Base-by-base conservation (phyloP, 2,888 invertebrate genomes). In the Lordiphosa andalusiaca region DNA sequence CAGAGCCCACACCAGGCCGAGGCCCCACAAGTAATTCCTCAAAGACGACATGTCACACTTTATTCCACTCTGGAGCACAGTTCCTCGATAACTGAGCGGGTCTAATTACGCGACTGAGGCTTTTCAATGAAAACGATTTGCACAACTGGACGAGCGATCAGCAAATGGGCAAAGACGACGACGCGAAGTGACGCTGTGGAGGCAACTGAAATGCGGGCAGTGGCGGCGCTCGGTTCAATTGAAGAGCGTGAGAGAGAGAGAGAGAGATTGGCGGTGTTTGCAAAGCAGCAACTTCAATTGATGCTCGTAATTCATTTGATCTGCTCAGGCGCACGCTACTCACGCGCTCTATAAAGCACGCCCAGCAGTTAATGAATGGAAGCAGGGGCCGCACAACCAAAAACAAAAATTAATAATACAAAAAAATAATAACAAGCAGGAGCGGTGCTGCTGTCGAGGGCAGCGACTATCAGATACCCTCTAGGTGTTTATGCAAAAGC, bases 201-300 rank as follows among this genome's bases (percentile, higher is more conserved):
- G 36, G 25, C 7, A 25, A 25, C 25, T 25, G 25, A 25, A 25
- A 25, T 25, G 25, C 25, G 25, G 38, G 36, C 36, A 35, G 16
- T 54, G 41, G 51, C 50, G 50, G 39, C 50, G 65, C 64, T 73
- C 62, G 57, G 77, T 73, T 78, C 67, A 76, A 81, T 71, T 77
- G 55, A 72, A 71, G 75, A 82, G 70, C 84, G 78, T 84, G 82
- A 82, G 82, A 77, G 78, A 62, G 70, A 66, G 82, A 82, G 82
- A 77, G 78, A 62, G 70, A 66, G 69, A 68, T 67, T 80, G 48
- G 5, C 60, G 56, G 7, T 44, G 38, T 30, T 4, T 39, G 19
- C 59, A 52, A 44, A 42, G 9, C 48, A 54, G 10, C 57, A 59
- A 52, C 56, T 51, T 19, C 54, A 63, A 63, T 58, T 64, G 59